A percentile compares a stretch with the other conserved stretches of the same genome.
phyloP scores from a whole-genome alignment of 2,113 vertebrate genomes.

The Ophthalmolycus amberensis region DNA sequence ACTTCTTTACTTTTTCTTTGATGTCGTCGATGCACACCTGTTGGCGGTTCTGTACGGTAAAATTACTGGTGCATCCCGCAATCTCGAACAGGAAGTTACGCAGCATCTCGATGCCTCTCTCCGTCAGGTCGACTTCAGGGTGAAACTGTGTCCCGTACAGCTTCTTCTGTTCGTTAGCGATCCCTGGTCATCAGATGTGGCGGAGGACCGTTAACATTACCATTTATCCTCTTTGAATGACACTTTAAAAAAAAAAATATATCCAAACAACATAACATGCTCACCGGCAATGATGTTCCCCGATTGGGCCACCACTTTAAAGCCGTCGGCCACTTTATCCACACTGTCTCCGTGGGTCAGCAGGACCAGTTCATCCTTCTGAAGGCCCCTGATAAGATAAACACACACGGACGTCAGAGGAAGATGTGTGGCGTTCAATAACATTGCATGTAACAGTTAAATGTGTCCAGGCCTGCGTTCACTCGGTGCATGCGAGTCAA shows the following conservation, averaged over 20 bases:
- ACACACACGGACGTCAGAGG: slow-evolving; percentile 1
- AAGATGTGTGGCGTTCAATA: not conserved
- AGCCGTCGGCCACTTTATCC: slow-evolving; percentile 98
- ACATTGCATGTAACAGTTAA: not conserved
- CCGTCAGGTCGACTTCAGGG: slow-evolving; percentile 96
- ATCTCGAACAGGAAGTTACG: slow-evolving; percentile 97
- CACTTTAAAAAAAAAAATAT: too few species aligned
- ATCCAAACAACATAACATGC: slow-evolving; percentile 5
- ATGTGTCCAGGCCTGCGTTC: not conserved
- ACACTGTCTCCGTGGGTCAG: slow-evolving; percentile 98
- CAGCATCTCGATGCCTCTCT: slow-evolving; percentile 94
- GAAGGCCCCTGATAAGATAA: slow-evolving; percentile 88
- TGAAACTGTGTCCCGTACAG: slow-evolving; percentile 98
- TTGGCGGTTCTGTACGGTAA: slow-evolving; percentile 95
- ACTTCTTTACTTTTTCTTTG: slow-evolving; percentile 90
- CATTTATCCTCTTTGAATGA: not conserved
- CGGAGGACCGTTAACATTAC: not conserved
- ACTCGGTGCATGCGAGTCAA: not conserved
- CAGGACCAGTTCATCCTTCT: slow-evolving; percentile 97
- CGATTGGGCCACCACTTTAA: slow-evolving; percentile 97
- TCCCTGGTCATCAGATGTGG: slow-evolving; percentile 81
- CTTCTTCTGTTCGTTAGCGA: slow-evolving; percentile 98
- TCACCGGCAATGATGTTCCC: slow-evolving; percentile 96
- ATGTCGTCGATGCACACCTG: slow-evolving; percentile 91
- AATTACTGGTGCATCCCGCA: slow-evolving; percentile 93